Evolutionary conservation across 2,113 vertebrate species (phyloP).

Genomic region (Rhea pennata): DNA sequence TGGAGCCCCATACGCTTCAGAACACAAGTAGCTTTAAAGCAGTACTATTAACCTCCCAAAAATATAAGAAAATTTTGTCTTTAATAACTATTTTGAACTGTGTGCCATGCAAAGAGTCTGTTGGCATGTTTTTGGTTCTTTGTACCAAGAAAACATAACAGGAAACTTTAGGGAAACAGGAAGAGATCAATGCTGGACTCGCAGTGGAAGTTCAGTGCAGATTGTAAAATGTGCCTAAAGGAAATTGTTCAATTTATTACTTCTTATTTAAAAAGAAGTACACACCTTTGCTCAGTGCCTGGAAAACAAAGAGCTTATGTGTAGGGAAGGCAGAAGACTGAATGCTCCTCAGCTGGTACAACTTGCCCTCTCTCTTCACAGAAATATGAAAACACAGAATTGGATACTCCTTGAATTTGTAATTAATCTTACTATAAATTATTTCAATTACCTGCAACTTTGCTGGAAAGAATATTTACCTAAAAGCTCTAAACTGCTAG

Average conservation of each 20-base stretch:
- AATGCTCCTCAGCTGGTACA: background rate
- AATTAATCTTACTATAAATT: background rate
- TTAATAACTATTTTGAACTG: slow-evolving; percentile 42
- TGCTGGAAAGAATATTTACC: background rate
- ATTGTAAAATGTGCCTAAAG: slow-evolving; percentile 6
- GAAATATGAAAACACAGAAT: background rate
- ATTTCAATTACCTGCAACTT: background rate
- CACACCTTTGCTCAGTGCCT: background rate
- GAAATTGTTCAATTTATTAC: slow-evolving; percentile 21
- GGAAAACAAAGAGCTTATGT: background rate
- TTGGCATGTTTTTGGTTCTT: background rate
- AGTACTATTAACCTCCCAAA: slow-evolving; percentile 1
- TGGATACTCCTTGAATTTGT: background rate
- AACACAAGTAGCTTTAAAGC: background rate
- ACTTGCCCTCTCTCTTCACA: background rate
- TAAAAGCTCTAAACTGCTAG: background rate
- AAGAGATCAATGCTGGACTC: background rate
- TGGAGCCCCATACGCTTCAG: background rate
- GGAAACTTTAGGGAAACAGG: background rate
- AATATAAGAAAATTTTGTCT: background rate
- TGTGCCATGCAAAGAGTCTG: background rate
- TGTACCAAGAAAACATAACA: background rate
- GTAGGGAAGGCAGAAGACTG: background rate
- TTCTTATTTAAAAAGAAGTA: slow-evolving; percentile 8
- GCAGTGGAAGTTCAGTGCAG: background rate